Evolutionary conservation across 2,888 invertebrate genomes (phyloP), one percentile per base, ranked within the genome.

Genomic region (Patella caerulea): DNA sequence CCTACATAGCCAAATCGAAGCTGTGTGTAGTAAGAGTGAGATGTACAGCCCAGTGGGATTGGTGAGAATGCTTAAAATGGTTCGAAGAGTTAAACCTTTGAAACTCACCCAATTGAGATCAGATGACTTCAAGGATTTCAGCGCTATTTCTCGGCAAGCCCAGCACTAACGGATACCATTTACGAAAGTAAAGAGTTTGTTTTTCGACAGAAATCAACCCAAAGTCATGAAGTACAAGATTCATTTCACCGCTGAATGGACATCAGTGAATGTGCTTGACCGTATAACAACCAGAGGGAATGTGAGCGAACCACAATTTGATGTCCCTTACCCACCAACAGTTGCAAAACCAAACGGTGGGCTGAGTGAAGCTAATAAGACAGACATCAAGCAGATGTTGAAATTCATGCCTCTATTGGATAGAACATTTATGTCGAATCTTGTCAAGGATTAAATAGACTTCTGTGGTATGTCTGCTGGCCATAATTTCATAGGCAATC

Each of bases 171-270:
- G 19, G 17, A 19, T 59, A n/a, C 59, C 59, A 17, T 59, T 59
- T 59, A 59, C 59, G 3, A 59, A 59, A 59, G 19, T 19, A 5
- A 59, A 59, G 59, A 59, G 59, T 19, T 19, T 59, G 17, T 24
- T 24, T 24, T 24, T 24, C 24, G n/a, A 59, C 19, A 59, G 11
- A 59, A 59, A 59, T 19, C 15, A 59, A 59, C 59, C 59, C 17
- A 59, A 59, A 59, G 59, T 59, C 59, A n/a, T 59, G 5, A 59
- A 59, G 17, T 59, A n/a, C 59, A 59, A 59, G 59, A 59, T n/a
- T 59, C n/a, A 15, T n/a, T 59, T 59, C 14, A 59, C 59, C 4
- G n/a, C 3, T 59, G 59, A 14, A 17, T 59, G 15, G 59, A 59
- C 19, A 59, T 59, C 59, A 15, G 59, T 59, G 7, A 59, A 59